phyloP scores from a whole-genome alignment of 1,140 invertebrate genomes.

The Varroa destructor region DNA sequence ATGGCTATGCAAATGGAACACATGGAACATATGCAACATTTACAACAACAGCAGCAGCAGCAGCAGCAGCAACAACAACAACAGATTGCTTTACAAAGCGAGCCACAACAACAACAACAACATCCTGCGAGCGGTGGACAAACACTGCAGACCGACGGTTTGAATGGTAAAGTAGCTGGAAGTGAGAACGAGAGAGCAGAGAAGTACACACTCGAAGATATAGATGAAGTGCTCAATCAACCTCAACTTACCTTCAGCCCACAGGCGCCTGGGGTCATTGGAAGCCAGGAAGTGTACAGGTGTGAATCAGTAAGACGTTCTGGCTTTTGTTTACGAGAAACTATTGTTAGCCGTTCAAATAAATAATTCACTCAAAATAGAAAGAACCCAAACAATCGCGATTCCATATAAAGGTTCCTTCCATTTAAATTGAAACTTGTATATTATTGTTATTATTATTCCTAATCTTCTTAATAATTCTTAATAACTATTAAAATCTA shows the following conservation, averaged over 20 bases:
- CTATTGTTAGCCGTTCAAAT: background rate
- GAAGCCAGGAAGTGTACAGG: slow-evolving; percentile 82
- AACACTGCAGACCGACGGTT: background rate
- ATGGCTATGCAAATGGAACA: background rate
- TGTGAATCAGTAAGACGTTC: slow-evolving; percentile 39
- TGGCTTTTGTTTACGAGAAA: slow-evolving; percentile 15
- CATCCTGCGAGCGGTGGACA: too few relatives aligned
- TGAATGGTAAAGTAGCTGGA: slow-evolving; percentile 19
- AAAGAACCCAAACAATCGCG: too few relatives aligned
- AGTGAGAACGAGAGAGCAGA: slow-evolving; percentile 29
- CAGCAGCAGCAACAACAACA: slow-evolving; percentile 4
- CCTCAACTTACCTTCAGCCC: slow-evolving; percentile 29
- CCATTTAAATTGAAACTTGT: too few relatives aligned
- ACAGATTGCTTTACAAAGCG: background rate
- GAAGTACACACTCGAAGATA: slow-evolving; percentile 35
- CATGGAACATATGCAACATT: background rate
- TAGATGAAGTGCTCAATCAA: slow-evolving; percentile 36
- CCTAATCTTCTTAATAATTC: too few relatives aligned
- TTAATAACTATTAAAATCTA: too few relatives aligned
- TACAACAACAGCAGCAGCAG: slow-evolving; percentile 9
- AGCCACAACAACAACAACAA: background rate
- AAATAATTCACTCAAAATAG: too few relatives aligned
- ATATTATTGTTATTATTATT: too few relatives aligned
- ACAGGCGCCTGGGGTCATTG: slow-evolving; percentile 65
- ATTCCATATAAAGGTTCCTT: too few relatives aligned